These are phyloP conservation scores for Microtus obscurus DNA, from an alignment of 2,797 vertebrate genomes.

Conservation along the genomic window DNA sequence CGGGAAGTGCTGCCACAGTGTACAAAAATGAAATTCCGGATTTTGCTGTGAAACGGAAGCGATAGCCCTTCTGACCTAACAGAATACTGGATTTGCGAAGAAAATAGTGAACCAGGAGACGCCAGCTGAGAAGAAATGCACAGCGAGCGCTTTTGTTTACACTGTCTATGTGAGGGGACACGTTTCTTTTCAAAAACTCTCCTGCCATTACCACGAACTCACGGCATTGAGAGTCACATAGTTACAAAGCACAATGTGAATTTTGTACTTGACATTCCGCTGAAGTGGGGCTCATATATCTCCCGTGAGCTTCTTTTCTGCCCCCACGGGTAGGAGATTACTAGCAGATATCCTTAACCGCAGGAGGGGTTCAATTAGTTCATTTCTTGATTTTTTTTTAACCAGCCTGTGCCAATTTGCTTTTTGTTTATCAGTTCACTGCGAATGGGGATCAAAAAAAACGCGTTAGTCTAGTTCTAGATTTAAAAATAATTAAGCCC, in stretches of 20 bases:
- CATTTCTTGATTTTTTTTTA: slow-evolving; percentile 31
- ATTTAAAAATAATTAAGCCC: slow-evolving; percentile 31
- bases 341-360: slow-evolving; percentile 31
- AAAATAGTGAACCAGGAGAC: slow-evolving; percentile 35
- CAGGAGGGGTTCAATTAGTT: slow-evolving; percentile 7
- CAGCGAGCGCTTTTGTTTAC: neutral
- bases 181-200: neutral
- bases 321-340: slow-evolving; percentile 36
- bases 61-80: slow-evolving; percentile 39
- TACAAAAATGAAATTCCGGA: slow-evolving; percentile 60
- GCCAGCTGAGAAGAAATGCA: neutral
- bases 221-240: slow-evolving; percentile 74
- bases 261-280: slow-evolving; percentile 62
- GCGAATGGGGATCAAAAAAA: neutral
- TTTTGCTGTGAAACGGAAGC: slow-evolving; percentile 67
- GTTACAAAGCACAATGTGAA: slow-evolving; percentile 72
- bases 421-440: neutral
- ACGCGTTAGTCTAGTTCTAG: neutral
- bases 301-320: slow-evolving; percentile 3
- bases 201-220: slow-evolving; percentile 58
- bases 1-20: slow-evolving; percentile 32
- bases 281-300: slow-evolving; percentile 37
- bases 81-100: slow-evolving; percentile 53
- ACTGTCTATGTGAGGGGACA: neutral
- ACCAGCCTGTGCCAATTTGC: neutral